Conservation (phyloP, 2,797 vertebrate species). For the Simalia tracyae region DNA sequence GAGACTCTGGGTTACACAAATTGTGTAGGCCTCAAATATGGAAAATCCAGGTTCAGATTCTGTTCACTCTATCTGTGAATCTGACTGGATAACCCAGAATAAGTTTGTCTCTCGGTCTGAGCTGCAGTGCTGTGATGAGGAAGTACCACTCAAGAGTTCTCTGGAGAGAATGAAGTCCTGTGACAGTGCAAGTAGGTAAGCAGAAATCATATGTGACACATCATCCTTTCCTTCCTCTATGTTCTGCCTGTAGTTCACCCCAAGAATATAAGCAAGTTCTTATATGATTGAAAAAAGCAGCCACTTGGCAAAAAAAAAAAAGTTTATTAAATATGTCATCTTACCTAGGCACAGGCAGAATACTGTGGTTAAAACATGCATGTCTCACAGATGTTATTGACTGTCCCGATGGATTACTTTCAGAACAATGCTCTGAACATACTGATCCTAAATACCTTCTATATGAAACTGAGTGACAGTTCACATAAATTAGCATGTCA, state of each 20-base stretch:
- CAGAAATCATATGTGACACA: not conserved
- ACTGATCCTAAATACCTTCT: conserved; percentile 59
- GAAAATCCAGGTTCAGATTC: not conserved
- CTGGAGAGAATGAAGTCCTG: not conserved
- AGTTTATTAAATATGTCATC: conserved; percentile 67
- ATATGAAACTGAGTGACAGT: conserved; percentile 16
- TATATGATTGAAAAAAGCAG: conserved; percentile 53
- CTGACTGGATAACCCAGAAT: not conserved
- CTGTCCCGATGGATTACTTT: conserved; percentile 50
- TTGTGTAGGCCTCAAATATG: not conserved
- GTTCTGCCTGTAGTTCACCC: not conserved
- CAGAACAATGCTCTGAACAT: conserved; percentile 59
- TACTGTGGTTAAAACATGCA: conserved; percentile 66
- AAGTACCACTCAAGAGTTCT: too few species aligned
- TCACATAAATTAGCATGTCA: not conserved
- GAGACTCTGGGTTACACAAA: not conserved
- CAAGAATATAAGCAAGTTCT: conserved; percentile 24
- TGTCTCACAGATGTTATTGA: conserved; percentile 58
- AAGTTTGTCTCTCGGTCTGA: not conserved
- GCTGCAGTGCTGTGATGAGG: not conserved
- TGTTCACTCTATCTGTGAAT: not conserved
- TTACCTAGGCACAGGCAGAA: conserved; percentile 65
- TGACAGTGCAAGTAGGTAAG: not conserved
- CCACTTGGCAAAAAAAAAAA: conserved; percentile 62
- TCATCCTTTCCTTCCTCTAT: not conserved